These are phyloP conservation scores for Holotrichia oblita DNA, from an alignment of 1,140 invertebrate species.

Conservation along the genomic window DNA sequence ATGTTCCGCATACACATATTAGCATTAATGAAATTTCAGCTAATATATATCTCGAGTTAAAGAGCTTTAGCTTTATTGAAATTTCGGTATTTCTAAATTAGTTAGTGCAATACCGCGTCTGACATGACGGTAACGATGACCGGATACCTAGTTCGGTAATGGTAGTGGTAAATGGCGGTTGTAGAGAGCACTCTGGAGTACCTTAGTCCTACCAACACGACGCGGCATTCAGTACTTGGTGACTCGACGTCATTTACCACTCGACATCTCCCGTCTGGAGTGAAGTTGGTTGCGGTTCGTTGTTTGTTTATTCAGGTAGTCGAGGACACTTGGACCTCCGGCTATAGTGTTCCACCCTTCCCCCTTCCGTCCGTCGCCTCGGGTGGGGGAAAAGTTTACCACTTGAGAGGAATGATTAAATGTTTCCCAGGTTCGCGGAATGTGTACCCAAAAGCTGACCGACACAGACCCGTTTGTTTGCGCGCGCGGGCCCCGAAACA, in stretches of 20 bases:
- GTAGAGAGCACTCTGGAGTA: background rate
- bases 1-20: no score
- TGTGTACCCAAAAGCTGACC: constrained; percentile 31
- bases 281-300: constrained; percentile 5
- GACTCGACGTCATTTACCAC: constrained; percentile 18
- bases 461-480: constrained; percentile 30
- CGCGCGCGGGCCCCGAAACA: background rate
- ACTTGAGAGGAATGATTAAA: constrained; percentile 39
- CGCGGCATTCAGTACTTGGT: background rate
- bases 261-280: constrained; percentile 23
- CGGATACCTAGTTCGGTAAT: background rate
- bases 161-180: background rate
- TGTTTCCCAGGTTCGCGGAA: constrained; percentile 39
- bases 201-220: background rate
- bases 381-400: constrained; percentile 29
- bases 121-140: background rate
- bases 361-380: background rate
- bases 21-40: constrained; percentile 4
- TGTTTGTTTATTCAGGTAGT: constrained; percentile 36
- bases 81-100: constrained; percentile 30
- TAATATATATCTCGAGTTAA: background rate
- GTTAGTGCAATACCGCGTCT: constrained; percentile 22
- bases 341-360: background rate
- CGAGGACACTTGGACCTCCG: constrained; percentile 28
- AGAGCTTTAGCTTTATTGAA: constrained; percentile 1